Evolutionary conservation across 2,888 invertebrate genomes (phyloP).

Genomic region (Diadromus collaris): DNA sequence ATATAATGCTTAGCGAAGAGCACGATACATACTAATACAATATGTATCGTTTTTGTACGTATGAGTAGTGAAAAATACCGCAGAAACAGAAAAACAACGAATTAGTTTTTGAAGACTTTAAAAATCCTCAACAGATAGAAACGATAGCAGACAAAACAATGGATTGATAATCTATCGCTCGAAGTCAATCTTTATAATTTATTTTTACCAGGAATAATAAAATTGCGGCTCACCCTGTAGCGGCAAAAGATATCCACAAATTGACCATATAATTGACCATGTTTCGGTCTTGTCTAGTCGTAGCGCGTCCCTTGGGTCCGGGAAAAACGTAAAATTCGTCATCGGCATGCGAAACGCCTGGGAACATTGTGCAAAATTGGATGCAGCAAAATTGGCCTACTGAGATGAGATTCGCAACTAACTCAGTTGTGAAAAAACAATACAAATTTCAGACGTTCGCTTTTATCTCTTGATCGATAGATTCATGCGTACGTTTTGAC

Average conservation of each 20-base stretch:
- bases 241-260: neutral
- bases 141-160: neutral
- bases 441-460: neutral
- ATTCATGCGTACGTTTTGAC: neutral
- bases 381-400: neutral
- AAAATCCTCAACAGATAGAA: too few species aligned
- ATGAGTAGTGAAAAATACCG: too few species aligned
- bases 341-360: constrained; percentile 6
- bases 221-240: neutral
- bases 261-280: neutral
- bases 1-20: too few species aligned
- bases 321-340: neutral
- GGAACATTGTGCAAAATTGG: neutral
- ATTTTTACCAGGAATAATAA: neutral
- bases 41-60: too few species aligned
- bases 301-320: neutral
- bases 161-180: neutral
- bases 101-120: too few species aligned
- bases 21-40: too few species aligned
- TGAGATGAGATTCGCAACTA: neutral
- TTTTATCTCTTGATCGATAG: neutral
- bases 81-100: too few species aligned
- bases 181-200: neutral
- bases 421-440: neutral
- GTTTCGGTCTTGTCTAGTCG: neutral